Conservation (phyloP, 2,113 vertebrate genomes). For the Melanerpes formicivorus region DNA sequence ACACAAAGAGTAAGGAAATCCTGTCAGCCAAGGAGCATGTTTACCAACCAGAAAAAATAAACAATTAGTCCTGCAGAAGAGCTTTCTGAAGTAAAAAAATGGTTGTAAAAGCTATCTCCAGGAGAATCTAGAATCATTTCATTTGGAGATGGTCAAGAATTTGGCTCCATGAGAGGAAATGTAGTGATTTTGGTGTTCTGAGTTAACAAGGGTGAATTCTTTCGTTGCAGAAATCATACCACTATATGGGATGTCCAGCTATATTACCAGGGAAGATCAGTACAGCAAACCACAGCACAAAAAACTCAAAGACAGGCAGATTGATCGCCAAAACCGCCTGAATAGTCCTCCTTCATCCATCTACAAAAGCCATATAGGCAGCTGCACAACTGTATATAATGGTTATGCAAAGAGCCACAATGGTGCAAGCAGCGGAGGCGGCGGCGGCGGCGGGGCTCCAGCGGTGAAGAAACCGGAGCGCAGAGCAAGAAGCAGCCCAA, state of each 20-base stretch:
- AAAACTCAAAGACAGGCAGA: conserved; percentile 92
- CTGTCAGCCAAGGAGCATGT: neutral
- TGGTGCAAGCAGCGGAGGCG: conserved; percentile 67
- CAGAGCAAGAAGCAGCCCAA: conserved; percentile 89
- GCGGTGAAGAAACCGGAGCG: conserved; percentile 87
- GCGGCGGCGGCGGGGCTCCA: conserved; percentile 66
- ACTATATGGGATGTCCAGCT: conserved; percentile 95
- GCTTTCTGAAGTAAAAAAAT: no score
- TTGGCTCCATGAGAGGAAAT: neutral
- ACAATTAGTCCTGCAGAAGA: neutral
- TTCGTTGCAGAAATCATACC: conserved; percentile 89
- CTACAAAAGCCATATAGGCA: conserved; percentile 86
- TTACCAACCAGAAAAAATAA: neutral
- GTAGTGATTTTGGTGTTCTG: neutral
- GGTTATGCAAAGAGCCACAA: conserved; percentile 86
- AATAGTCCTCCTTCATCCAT: conserved; percentile 91
- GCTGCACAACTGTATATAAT: conserved; percentile 83
- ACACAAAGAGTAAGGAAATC: neutral
- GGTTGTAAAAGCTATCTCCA: neutral
- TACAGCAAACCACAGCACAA: conserved; percentile 95
- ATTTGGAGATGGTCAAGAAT: neutral
- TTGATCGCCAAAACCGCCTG: conserved; percentile 93
- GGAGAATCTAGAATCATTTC: neutral
- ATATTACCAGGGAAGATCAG: conserved; percentile 90
- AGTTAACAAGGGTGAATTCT: neutral